phyloP scores from a whole-genome alignment of 2,113 vertebrate species.

The Ochotona curzoniae region DNA sequence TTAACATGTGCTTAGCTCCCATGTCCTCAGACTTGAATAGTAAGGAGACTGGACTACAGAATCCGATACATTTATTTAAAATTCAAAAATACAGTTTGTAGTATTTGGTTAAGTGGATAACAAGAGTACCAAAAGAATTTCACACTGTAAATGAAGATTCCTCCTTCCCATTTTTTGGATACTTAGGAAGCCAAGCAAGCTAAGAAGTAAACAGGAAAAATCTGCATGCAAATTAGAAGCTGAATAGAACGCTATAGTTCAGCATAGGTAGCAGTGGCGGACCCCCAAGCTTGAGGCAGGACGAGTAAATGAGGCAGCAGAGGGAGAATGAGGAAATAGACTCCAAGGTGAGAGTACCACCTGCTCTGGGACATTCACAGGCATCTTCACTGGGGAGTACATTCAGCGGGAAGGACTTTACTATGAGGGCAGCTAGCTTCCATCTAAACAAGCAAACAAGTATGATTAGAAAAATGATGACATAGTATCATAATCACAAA shows the following conservation, averaged over 20 bases:
- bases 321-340: not conserved
- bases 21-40: not conserved
- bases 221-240: not conserved
- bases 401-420: not conserved
- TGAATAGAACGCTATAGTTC: not conserved
- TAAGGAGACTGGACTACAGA: not conserved
- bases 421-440: not conserved
- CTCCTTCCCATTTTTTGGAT: not conserved
- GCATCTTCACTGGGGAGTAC: not conserved
- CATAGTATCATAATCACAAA: not conserved
- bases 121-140: not conserved
- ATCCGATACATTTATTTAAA: not conserved
- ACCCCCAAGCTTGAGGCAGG: no score
- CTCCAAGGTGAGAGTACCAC: not conserved
- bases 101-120: not conserved
- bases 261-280: not conserved
- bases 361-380: not conserved
- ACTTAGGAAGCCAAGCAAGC: not conserved
- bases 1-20: not conserved
- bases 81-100: not conserved
- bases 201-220: not conserved
- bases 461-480: not conserved
- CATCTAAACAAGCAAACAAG: not conserved
- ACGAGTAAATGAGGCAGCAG: not conserved
- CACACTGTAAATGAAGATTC: not conserved